phyloP scores from a whole-genome alignment of 2,797 vertebrate species.

The Lithobates sylvaticus region DNA sequence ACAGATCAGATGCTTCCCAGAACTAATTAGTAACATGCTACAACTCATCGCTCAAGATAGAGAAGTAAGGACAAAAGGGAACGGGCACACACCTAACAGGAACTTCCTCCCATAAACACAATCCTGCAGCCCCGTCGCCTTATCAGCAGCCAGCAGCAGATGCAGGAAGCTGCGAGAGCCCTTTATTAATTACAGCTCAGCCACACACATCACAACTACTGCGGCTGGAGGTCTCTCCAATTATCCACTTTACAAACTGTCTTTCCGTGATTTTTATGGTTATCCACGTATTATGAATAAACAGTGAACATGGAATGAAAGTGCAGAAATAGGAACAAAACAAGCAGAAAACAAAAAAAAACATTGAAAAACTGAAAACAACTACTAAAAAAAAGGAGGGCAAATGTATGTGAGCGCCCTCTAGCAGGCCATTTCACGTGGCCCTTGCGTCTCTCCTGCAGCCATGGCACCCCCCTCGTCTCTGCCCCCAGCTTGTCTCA shows the following conservation, averaged over 20 bases:
- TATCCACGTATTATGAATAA: not conserved
- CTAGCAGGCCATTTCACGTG: no score
- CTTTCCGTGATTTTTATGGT: not conserved
- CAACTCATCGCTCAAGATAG: constrained; percentile 52
- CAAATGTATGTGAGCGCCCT: no score
- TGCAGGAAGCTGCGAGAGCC: constrained; percentile 79
- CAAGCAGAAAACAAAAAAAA: not conserved
- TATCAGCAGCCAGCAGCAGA: constrained; percentile 81
- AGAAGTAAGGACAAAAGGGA: constrained; percentile 73
- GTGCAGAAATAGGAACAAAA: not conserved
- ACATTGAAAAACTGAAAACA: no score
- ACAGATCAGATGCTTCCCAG: constrained; percentile 4
- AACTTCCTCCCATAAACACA: constrained; percentile 84
- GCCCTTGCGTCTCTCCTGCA: no score
- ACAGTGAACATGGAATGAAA: not conserved
- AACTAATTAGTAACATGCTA: constrained; percentile 43
- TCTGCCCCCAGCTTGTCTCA: no score
- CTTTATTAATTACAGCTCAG: constrained; percentile 65
- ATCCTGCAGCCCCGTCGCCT: constrained; percentile 73
- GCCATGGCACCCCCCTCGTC: no score
- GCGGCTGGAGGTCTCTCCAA: not conserved
- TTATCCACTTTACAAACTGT: not conserved
- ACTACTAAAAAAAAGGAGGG: no score
- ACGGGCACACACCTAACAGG: constrained; percentile 83
- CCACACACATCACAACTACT: not conserved